Evolutionary conservation across 35 echinoderm and acorn worm species (phyloP), one percentile per base, ranked within the genome.

Genomic region (Anneissia japonica): DNA sequence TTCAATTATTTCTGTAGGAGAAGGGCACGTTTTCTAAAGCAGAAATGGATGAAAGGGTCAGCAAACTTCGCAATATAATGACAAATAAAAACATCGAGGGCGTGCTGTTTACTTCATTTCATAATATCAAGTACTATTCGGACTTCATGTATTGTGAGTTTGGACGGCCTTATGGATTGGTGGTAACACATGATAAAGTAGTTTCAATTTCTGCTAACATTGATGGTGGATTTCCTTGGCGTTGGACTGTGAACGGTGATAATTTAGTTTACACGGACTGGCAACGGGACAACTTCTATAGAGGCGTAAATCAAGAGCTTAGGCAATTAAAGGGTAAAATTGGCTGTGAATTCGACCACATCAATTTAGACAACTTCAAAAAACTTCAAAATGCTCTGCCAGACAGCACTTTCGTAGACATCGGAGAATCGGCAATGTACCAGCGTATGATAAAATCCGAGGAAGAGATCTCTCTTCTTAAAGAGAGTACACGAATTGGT

Each of bases 101-200:
- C 40, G 89, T 78, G 29, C 84, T 99, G 3, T 92, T 99, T 43
- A 99, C 96, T 19, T 99, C 96, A 55, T 72, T 84, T 32, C 96
- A 99, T 39, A 94, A 89, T 72, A 82, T 99, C 34, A 99, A 99
- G 28, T 99, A 99, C 83, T 94, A 91, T 55, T 93, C 88, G 0
- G 96, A 99, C 79, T 94, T 99, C 37, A 74, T 99, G 23, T 99
- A 99, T 72, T 86, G 84, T 81, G 30, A 85, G 2, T 94, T 99
- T 45, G 96, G 96, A 36, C 86, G 96, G 14, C 82, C 91, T 11
- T 99, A 89, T 32, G 96, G 91, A 17, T 78, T 94, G 14, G 89
- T 93, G 14, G 89, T 99, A 16, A 99, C 96, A 21, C 84, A 86
- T 76, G 96, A 99, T n/a, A 91, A 94, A 31, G 79, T 93, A 0